Conservation (phyloP, 2,797 vertebrate genomes). For the Lerista edwardsae region DNA sequence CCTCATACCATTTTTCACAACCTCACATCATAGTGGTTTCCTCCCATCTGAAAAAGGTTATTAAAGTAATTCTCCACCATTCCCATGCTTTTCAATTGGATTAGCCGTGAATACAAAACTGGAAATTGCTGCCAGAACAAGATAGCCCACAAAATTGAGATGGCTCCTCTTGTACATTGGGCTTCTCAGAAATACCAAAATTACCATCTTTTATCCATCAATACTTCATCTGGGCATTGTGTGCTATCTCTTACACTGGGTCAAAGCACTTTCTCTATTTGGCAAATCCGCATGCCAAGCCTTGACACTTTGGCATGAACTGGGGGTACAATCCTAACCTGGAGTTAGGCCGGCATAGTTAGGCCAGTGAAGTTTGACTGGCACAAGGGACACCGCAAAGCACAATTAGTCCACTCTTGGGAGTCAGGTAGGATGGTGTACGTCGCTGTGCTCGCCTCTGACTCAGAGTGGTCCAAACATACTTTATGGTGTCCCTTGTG, state of each 20-base stretch:
- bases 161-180: not conserved
- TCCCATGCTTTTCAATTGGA: too few relatives aligned
- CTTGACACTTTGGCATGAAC: not conserved
- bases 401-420: too few relatives aligned
- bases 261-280: not conserved
- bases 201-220: not conserved
- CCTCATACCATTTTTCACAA: slow-evolving; percentile 33
- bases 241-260: not conserved
- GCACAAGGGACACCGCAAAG: too few relatives aligned
- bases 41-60: not conserved
- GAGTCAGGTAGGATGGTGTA: too few relatives aligned
- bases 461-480: too few relatives aligned
- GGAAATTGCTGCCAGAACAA: not conserved
- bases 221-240: not conserved
- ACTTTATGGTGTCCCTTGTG: too few relatives aligned
- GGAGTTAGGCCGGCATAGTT: too few relatives aligned
- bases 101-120: not conserved
- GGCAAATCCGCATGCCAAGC: not conserved
- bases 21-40: slow-evolving; percentile 36
- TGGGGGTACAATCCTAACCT: too few relatives aligned
- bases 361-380: too few relatives aligned
- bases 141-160: not conserved
- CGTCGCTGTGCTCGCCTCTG: too few relatives aligned
- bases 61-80: not conserved
- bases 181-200: not conserved